phyloP scores from a whole-genome alignment of 30 jellyfish, hydroid and myxozoan genomes.

The Hydra vulgaris region DNA sequence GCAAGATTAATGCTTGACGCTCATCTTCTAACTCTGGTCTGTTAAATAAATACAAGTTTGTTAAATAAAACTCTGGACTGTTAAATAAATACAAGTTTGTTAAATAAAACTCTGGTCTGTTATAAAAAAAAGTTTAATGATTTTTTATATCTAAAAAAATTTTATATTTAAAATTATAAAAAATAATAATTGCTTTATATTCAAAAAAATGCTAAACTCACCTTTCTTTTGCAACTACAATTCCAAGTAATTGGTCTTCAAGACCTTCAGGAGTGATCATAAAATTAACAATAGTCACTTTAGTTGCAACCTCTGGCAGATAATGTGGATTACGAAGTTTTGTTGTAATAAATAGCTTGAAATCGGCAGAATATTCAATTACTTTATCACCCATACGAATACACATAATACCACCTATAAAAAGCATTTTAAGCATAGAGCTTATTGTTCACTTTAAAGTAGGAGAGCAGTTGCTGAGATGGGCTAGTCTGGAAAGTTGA shows the following conservation, averaged over 20 bases:
- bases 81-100: neutral
- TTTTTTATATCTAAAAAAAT: too few species aligned
- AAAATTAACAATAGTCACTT: slow-evolving; percentile 82
- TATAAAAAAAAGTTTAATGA: too few species aligned
- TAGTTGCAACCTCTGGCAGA: slow-evolving; percentile 90
- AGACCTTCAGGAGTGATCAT: slow-evolving; percentile 97
- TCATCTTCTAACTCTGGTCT: slow-evolving; percentile 97
- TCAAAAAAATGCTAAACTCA: neutral
- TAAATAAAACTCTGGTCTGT: slow-evolving; percentile 90
- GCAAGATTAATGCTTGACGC: slow-evolving; percentile 87
- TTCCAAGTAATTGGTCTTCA: slow-evolving; percentile 92
- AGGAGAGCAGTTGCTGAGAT: too few species aligned
- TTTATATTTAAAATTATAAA: neutral
- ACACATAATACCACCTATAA: slow-evolving; percentile 55
- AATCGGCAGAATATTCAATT: slow-evolving; percentile 83
- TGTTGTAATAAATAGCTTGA: slow-evolving; percentile 72
- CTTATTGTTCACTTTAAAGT: too few species aligned
- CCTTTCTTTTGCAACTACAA: slow-evolving; percentile 99
- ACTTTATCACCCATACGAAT: slow-evolving; percentile 95
- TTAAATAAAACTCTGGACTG: slow-evolving; percentile 93
- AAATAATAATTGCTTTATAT: neutral
- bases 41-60: neutral
- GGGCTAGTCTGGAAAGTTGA: too few species aligned
- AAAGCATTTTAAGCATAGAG: too few species aligned
- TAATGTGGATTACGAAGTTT: slow-evolving; percentile 85